phyloP scores from a whole-genome alignment of 2,113 vertebrate genomes.

The Archilochus colubris region DNA sequence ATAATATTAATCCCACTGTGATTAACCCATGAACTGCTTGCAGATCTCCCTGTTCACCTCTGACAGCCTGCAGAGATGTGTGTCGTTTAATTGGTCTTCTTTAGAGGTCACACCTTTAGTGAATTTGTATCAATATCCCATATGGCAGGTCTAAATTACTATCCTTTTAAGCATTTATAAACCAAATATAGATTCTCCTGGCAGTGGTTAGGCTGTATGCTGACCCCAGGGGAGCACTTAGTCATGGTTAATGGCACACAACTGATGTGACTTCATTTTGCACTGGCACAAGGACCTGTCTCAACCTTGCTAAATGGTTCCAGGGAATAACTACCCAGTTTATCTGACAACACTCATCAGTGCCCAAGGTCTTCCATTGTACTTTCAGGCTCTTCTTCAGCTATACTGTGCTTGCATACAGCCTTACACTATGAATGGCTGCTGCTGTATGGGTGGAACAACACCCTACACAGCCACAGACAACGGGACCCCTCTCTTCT shows the following conservation, averaged over 20 bases:
- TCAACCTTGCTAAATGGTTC: neutral
- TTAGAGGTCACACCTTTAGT: conserved; percentile 5
- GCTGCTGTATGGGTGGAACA: neutral
- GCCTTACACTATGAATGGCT: neutral
- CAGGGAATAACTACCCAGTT: neutral
- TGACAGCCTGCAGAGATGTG: neutral
- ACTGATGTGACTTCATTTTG: neutral
- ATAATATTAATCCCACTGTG: neutral
- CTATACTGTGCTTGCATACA: neutral
- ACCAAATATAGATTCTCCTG: neutral
- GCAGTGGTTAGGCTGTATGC: neutral
- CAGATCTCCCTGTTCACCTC: neutral
- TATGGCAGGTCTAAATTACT: neutral
- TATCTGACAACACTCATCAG: neutral
- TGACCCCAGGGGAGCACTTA: neutral
- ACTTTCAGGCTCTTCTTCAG: neutral
- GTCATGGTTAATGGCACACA: neutral
- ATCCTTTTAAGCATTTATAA: neutral
- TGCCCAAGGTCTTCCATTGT: neutral
- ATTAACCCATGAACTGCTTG: neutral
- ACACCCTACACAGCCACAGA: neutral
- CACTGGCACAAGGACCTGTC: rapidly evolving
- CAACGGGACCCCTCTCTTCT: neutral
- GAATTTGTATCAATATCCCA: neutral
- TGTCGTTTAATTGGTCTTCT: neutral